Base-by-base conservation (phyloP, 2,113 vertebrate species). In the Scophthalmus maximus region DNA sequence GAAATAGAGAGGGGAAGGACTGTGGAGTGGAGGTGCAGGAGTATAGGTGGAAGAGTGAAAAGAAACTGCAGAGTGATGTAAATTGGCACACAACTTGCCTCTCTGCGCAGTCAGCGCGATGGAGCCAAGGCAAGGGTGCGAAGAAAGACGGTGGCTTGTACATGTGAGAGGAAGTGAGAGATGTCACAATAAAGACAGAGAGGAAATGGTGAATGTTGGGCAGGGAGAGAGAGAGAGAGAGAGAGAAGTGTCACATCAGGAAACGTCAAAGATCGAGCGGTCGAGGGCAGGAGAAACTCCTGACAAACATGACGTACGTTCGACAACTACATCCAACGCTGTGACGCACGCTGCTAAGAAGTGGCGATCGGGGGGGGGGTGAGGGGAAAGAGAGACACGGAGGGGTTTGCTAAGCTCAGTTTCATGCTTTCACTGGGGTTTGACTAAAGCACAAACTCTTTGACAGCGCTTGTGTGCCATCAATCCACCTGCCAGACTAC, bases 341-440 rank as follows among this genome's bases (percentile, higher is more conserved):
- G 58, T 85, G 82, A 68, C 44, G 59, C 69, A 75, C 26, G 60
- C 57, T 50, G 14, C 66, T 77, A 46, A 47, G 72, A 46, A 76
- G 60, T 58, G 64, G 49, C 56, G 56, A 44, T 59, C n/a, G 59
- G 65, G 67, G 77, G 59, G 42, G 42, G 77, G 61, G 84, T 56
- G 68, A 73, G 27, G 36, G 27, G 50, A 53, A 36, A 29, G 32
- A 70, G 65, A 63, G n/a, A n/a, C n/a, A n/a, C n/a, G n/a, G n/a
- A 40, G 36, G 14, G 17, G 36, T 15, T 38, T 38, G 36, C 14
- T 38, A 36, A 38, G 36, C 52, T 46, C 22, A 2, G 29, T 14
- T 84, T 64, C 46, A 60, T 53, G 52, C 32, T 74, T 60, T 62
- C 20, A 4, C 60, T 26, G 29, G 22, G 46, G 40, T 63, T 51